Conservation (phyloP, 1,140 invertebrate species). For the Musca vetustissima region DNA sequence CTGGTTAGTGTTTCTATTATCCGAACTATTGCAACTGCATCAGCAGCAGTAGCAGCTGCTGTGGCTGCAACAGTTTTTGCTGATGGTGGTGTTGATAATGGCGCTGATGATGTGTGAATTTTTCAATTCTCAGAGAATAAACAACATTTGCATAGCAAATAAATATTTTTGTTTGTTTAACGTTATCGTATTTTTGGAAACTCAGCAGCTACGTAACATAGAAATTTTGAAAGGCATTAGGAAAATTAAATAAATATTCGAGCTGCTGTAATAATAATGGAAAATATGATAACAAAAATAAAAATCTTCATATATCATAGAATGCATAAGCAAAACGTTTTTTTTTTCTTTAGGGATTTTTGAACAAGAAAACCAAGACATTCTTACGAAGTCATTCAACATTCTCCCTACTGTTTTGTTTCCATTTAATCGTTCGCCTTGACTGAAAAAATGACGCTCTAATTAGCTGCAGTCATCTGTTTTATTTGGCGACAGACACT, state of each 20-base stretch:
- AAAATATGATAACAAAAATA: too few relatives aligned
- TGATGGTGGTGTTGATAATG: conserved; percentile 1
- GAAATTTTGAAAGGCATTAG: background rate
- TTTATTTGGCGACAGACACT: conserved; percentile 23
- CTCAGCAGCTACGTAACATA: background rate
- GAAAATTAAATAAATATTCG: background rate
- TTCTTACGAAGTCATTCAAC: too few relatives aligned
- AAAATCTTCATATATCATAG: too few relatives aligned
- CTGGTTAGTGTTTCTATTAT: background rate
- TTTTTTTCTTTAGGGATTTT: too few relatives aligned
- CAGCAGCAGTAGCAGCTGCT: background rate
- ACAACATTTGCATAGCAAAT: conserved; percentile 21
- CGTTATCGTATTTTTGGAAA: conserved; percentile 1
- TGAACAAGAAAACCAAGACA: too few relatives aligned
- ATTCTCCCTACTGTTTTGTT: too few relatives aligned
- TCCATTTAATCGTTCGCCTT: too few relatives aligned
- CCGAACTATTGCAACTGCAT: background rate
- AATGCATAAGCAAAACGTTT: too few relatives aligned
- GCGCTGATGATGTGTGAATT: conserved; percentile 4
- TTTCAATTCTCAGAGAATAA: conserved; percentile 8
- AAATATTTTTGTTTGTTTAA: conserved; percentile 15
- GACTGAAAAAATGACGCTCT: conserved; percentile 1
- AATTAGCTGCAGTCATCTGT: conserved; percentile 18
- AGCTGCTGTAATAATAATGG: too few relatives aligned
- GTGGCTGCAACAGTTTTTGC: background rate